Evolutionary conservation across 2,797 vertebrate genomes (phyloP).

Genomic region (Tiaroga cobitis): DNA sequence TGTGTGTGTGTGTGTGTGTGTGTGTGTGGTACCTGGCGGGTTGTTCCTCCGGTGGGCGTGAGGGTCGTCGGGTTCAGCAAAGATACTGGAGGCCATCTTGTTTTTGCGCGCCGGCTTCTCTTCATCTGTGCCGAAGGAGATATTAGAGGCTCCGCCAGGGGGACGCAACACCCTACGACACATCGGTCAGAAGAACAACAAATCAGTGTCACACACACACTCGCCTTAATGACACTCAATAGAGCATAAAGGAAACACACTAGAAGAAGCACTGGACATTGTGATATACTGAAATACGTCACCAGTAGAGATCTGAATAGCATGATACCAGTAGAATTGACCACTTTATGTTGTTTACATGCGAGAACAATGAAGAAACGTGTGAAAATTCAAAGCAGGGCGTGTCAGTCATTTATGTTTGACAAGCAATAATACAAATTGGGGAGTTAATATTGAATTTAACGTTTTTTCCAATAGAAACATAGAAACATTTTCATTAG

Average conservation of each 20-base stretch:
- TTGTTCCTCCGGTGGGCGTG: constrained; percentile 85
- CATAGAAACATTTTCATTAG: too few species aligned
- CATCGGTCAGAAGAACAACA: background rate
- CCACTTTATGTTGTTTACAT: background rate
- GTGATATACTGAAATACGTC: background rate
- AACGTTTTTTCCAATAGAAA: too few species aligned
- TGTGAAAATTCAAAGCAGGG: fast-evolving
- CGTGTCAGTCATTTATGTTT: background rate
- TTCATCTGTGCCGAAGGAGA: constrained; percentile 88
- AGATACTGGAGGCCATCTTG: constrained; percentile 97
- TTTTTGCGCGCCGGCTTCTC: constrained; percentile 85
- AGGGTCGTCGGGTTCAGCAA: constrained; percentile 90
- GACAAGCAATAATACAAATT: background rate
- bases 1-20: background rate
- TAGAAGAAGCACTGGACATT: background rate
- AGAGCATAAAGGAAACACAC: background rate
- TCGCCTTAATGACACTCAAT: background rate
- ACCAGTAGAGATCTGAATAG: background rate
- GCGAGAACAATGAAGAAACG: background rate
- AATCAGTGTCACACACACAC: background rate
- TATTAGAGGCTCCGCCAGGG: constrained; percentile 92
- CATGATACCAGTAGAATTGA: background rate
- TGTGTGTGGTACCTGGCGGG: constrained; percentile 77
- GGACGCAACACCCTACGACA: constrained; percentile 88
- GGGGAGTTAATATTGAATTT: background rate